Conservation (phyloP, 2,888 invertebrate genomes). For the Drosophila phalerata region DNA sequence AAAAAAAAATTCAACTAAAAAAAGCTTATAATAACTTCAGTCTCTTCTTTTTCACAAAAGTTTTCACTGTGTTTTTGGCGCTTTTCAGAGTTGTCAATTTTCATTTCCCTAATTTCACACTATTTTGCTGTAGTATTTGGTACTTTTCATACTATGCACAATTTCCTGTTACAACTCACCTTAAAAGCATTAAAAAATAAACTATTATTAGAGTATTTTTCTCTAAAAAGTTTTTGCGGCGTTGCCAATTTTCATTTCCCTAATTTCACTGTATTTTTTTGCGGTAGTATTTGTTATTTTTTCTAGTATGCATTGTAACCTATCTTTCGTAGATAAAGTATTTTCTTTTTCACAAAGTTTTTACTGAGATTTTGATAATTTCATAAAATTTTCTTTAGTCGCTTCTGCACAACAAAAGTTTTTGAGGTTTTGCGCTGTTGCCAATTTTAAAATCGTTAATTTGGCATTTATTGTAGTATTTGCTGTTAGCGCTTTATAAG, state of each 20-base stretch:
- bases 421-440: conserved; percentile 28
- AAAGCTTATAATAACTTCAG: conserved; percentile 4
- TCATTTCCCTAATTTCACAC: neutral
- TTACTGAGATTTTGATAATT: too few species aligned
- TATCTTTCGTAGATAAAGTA: too few species aligned
- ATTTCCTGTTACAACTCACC: too few species aligned
- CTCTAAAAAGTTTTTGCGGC: neutral
- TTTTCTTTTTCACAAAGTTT: too few species aligned
- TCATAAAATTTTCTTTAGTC: neutral
- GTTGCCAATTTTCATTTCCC: too few species aligned
- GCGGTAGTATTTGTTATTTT: neutral
- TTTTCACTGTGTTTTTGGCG: conserved; percentile 1
- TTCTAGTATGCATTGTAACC: neutral
- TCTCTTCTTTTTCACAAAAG: neutral
- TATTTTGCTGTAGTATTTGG: neutral
- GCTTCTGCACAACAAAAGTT: neutral
- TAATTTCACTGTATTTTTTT: too few species aligned
- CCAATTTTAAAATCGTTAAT: conserved; percentile 7
- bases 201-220: too few species aligned
- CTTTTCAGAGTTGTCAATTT: conserved; percentile 2
- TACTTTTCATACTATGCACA: too few species aligned
- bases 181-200: too few species aligned
- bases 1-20: conserved; percentile 13
- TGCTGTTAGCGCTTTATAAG: conserved; percentile 8
- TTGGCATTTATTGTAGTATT: conserved; percentile 16